Percentiles rank a stretch among this genome's conserved stretches.
Conservation (phyloP, 2,888 invertebrate species). For the Drosophila bunnanda region DNA sequence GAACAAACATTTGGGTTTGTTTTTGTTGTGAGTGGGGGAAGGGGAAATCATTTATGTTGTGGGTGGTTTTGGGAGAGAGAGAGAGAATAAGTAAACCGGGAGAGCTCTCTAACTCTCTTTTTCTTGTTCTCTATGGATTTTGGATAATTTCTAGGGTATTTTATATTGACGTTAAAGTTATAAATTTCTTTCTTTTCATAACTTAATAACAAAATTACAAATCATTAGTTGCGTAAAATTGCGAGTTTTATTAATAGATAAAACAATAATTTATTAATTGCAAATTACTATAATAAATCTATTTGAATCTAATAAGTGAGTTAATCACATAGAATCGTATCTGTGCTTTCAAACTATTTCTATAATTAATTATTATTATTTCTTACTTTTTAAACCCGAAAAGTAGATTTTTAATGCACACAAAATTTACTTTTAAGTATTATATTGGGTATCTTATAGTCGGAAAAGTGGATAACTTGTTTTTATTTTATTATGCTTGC, state of each 20-base stretch:
- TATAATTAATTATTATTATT: background rate
- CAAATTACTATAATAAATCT: background rate
- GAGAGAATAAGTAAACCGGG: slow-evolving; percentile 7
- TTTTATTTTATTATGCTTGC: slow-evolving; percentile 36
- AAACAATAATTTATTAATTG: too few species aligned
- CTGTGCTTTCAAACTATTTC: background rate
- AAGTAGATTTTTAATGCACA: background rate
- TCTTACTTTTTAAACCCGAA: too few species aligned
- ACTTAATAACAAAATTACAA: background rate
- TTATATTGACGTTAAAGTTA: background rate
- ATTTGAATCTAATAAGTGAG: background rate
- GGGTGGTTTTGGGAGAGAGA: slow-evolving; percentile 35
- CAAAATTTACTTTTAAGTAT: too few species aligned
- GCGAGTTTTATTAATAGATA: background rate
- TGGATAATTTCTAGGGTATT: slow-evolving; percentile 1
- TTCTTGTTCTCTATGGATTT: slow-evolving; percentile 4
- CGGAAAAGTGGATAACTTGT: slow-evolving; percentile 7
- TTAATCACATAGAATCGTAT: background rate
- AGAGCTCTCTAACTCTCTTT: slow-evolving; percentile 2
- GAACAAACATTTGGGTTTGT: slow-evolving; percentile 42
- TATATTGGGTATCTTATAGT: slow-evolving; percentile 20
- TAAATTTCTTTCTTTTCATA: background rate
- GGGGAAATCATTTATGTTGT: slow-evolving; percentile 32
- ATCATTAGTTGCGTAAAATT: background rate
- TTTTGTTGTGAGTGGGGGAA: slow-evolving; percentile 28